Evolutionary conservation across 1,140 invertebrate genomes (phyloP).

Genomic region (Glossosoma conforme): DNA sequence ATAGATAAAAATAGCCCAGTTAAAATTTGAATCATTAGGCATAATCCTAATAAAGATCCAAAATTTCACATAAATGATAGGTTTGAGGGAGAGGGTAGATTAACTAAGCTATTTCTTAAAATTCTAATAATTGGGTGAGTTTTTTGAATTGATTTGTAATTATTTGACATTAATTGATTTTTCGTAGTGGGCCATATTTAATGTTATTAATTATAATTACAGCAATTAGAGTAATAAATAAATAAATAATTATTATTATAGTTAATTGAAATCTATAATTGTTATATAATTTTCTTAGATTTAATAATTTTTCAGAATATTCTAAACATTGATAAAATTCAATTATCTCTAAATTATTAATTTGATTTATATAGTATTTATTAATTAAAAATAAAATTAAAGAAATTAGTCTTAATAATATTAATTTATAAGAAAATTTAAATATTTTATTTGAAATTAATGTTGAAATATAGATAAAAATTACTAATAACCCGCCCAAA

Average conservation of each 20-base stretch:
- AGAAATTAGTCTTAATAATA: constrained; percentile 31
- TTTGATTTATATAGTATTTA: neutral
- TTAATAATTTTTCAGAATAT: constrained; percentile 7
- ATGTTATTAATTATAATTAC: constrained; percentile 46
- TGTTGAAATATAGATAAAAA: constrained; percentile 55
- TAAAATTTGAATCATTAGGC: constrained; percentile 56
- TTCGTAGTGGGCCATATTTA: constrained; percentile 41
- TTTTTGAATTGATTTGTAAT: constrained; percentile 44
- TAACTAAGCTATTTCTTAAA: constrained; percentile 51
- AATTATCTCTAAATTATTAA: constrained; percentile 19
- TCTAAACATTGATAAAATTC: neutral
- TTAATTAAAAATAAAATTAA: constrained; percentile 28
- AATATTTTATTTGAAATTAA: constrained; percentile 53
- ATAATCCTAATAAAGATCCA: constrained; percentile 55
- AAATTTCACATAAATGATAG: constrained; percentile 52
- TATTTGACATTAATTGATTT: constrained; percentile 42
- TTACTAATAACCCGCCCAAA: constrained; percentile 52
- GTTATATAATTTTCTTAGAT: constrained; percentile 23
- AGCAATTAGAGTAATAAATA: constrained; percentile 48
- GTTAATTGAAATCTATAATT: constrained; percentile 40
- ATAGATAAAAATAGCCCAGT: constrained; percentile 56
- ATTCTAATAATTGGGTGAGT: constrained; percentile 44
- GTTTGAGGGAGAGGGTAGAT: constrained; percentile 51
- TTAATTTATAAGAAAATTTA: constrained; percentile 36
- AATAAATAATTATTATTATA: constrained; percentile 48